A percentile compares a stretch with the other conserved stretches of the same genome.
Conservation (phyloP, 2,113 vertebrate genomes). For the Chrysochloris asiatica region DNA sequence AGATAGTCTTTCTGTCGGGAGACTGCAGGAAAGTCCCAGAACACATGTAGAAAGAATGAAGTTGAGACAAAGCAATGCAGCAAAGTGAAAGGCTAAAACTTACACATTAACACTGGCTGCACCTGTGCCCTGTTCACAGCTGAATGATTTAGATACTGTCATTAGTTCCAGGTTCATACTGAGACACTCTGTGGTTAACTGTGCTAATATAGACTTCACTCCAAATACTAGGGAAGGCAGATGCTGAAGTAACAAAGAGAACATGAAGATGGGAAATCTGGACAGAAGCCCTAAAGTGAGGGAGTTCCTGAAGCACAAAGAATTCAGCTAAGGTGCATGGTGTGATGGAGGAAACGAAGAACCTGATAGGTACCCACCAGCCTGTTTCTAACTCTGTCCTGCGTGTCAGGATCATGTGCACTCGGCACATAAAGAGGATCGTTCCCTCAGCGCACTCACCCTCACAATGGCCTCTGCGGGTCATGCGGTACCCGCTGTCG, state of each 20-base stretch:
- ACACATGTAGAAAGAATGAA: not conserved
- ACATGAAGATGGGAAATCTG: not conserved
- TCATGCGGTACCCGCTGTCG: slow-evolving; percentile 87
- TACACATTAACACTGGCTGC: not conserved
- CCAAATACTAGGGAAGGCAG: slow-evolving; percentile 27
- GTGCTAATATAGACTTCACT: not conserved
- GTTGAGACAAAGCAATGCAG: not conserved
- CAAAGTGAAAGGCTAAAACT: not conserved
- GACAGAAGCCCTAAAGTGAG: not conserved
- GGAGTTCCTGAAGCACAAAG: not conserved
- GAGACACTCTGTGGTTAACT: not conserved
- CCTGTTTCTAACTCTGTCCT: not conserved
- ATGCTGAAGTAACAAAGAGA: not conserved
- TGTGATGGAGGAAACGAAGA: fast-evolving
- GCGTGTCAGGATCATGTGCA: fast-evolving
- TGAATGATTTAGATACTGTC: not conserved
- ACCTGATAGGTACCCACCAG: fast-evolving
- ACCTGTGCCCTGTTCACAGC: not conserved
- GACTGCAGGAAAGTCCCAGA: not conserved
- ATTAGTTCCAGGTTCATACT: slow-evolving; percentile 17
- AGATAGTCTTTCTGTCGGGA: not conserved
- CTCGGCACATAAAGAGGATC: no score
- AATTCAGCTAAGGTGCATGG: fast-evolving
- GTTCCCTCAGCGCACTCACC: slow-evolving; percentile 75
- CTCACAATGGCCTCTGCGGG: slow-evolving; percentile 85